phyloP scores from a whole-genome alignment of 2,888 invertebrate genomes.

The Deladenus siricidicola region DNA sequence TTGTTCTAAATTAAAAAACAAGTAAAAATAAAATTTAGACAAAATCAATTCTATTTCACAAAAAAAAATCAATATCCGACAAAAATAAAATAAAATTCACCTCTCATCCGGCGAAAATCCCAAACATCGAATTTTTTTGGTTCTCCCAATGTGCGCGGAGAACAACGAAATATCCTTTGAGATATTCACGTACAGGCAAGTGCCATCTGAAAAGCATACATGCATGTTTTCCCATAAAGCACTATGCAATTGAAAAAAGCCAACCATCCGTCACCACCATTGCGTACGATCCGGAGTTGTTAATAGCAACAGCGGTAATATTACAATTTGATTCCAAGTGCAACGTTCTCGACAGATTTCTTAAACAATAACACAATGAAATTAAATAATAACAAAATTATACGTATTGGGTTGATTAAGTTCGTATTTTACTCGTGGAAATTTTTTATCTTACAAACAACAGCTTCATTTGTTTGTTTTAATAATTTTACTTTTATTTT shows the following conservation, averaged over 20 bases:
- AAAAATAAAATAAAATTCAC: constrained; percentile 51
- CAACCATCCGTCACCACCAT: constrained; percentile 79
- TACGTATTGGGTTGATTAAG: too few relatives aligned
- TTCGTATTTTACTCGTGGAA: too few relatives aligned
- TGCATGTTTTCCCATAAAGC: not conserved
- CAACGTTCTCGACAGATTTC: constrained; percentile 79
- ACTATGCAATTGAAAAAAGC: too few relatives aligned
- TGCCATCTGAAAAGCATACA: constrained; percentile 27
- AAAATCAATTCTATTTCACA: not conserved
- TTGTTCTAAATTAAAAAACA: constrained; percentile 23
- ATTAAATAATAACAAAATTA: too few relatives aligned
- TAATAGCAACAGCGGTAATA: constrained; percentile 73
- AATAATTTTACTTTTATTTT: too few relatives aligned
- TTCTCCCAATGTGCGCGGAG: constrained; percentile 17
- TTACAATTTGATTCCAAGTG: constrained; percentile 78
- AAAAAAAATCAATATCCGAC: not conserved
- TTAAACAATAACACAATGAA: too few relatives aligned
- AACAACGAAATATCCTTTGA: constrained; percentile 27
- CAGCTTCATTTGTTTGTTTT: too few relatives aligned
- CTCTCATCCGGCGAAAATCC: constrained; percentile 88
- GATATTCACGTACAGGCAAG: constrained; percentile 34
- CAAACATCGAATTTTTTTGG: constrained; percentile 65
- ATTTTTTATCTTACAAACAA: too few relatives aligned
- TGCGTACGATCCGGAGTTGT: constrained; percentile 76
- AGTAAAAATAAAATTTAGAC: not conserved